These are phyloP conservation scores for Drosophila subpulchrella DNA, from an alignment of 1,140 invertebrate genomes.

Conservation along the genomic window DNA sequence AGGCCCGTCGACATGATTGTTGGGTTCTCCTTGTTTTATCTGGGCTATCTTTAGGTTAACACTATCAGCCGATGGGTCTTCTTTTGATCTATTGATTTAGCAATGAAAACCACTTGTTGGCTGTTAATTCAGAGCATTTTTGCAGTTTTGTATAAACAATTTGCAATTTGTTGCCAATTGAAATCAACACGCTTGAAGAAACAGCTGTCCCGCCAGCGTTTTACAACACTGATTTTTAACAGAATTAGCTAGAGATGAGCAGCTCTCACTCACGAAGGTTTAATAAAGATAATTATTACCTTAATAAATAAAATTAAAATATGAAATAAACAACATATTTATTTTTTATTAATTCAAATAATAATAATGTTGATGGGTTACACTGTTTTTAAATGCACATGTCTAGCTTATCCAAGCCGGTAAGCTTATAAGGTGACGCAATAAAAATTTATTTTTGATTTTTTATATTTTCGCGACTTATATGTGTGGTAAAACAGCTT, in stretches of 20 bases:
- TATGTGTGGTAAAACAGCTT: too few relatives aligned
- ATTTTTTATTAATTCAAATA: too few relatives aligned
- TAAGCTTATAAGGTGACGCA: constrained; percentile 16
- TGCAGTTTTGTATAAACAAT: constrained; percentile 23
- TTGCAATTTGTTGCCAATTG: constrained; percentile 17
- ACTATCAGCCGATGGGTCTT: too few relatives aligned
- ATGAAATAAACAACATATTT: too few relatives aligned
- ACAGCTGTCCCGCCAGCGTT: constrained; percentile 21
- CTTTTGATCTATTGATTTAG: neutral
- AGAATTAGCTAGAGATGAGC: constrained; percentile 3
- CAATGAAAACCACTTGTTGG: constrained; percentile 1
- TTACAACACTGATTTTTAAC: constrained; percentile 12
- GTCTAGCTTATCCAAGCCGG: constrained; percentile 1
- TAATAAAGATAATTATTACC: neutral
- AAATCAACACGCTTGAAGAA: constrained; percentile 27
- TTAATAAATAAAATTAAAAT: neutral
- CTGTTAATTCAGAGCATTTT: constrained; percentile 12
- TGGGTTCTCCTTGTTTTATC: neutral
- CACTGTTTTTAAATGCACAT: neutral
- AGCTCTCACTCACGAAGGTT: neutral
- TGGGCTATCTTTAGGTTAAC: neutral
- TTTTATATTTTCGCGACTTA: too few relatives aligned
- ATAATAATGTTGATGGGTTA: too few relatives aligned
- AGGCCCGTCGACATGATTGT: constrained; percentile 73
- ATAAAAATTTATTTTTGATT: neutral